Conservation (phyloP, 2,113 vertebrate genomes). For the Syngnathus typhle region DNA sequence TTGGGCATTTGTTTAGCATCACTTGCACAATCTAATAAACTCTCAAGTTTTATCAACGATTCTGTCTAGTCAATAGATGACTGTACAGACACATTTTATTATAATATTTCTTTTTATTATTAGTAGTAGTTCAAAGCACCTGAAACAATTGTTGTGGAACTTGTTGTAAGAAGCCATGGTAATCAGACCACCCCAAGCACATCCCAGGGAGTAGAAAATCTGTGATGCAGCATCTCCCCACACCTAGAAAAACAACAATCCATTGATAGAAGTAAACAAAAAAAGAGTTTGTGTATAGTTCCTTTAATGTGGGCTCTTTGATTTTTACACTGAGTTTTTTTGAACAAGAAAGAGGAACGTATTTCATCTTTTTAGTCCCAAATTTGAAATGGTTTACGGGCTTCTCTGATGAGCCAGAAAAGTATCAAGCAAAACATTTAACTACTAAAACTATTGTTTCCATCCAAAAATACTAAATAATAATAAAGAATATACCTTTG, state of each 20-base stretch:
- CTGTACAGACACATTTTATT: not conserved
- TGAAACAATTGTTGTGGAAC: constrained; percentile 98
- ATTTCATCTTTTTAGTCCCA: too few species aligned
- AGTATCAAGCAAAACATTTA: not conserved
- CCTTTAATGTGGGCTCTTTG: too few species aligned
- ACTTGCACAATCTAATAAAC: too few species aligned
- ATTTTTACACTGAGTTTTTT: too few species aligned
- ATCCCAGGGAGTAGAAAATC: constrained; percentile 97
- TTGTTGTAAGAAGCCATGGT: constrained; percentile 99
- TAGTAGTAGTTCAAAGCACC: constrained; percentile 57
- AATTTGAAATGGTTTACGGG: too few species aligned
- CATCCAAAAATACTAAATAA: too few species aligned
- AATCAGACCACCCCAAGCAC: constrained; percentile 96
- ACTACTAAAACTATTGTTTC: too few species aligned
- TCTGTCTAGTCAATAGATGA: not conserved
- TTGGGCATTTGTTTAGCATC: not conserved
- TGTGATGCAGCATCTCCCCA: constrained; percentile 97
- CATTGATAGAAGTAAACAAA: not conserved
- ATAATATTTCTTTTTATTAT: not conserved
- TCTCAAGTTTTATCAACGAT: not conserved
- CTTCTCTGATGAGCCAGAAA: too few species aligned
- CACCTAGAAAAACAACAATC: constrained; percentile 69
- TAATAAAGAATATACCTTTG: constrained; percentile 77
- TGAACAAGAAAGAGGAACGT: too few species aligned
- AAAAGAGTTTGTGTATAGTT: too few species aligned